phyloP scores from a whole-genome alignment of 2,797 vertebrate species.

The Acestrorhynchus altus region DNA sequence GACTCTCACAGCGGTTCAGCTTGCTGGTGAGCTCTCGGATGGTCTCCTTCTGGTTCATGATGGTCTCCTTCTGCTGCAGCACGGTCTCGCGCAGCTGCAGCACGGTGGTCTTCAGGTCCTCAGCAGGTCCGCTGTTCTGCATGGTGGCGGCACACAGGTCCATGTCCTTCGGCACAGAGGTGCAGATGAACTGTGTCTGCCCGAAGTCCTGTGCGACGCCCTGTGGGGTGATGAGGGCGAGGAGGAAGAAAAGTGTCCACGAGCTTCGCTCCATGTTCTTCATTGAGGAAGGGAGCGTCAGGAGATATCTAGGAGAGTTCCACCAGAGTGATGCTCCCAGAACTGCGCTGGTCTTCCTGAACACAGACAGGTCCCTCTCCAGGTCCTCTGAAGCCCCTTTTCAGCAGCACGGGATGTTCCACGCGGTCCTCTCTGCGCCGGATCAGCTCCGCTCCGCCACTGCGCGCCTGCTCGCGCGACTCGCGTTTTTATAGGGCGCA shows the following conservation, averaged over 20 bases:
- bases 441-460: constrained; percentile 51
- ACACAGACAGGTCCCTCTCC: no score
- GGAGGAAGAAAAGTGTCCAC: constrained; percentile 82
- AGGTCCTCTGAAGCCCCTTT: constrained; percentile 9
- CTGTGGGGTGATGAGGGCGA: constrained; percentile 71
- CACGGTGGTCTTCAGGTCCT: constrained; percentile 90
- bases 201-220: constrained; percentile 85
- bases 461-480: constrained; percentile 47
- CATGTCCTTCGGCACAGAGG: constrained; percentile 94
- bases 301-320: no score
- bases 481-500: constrained; percentile 80
- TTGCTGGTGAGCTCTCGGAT: constrained; percentile 94
- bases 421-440: no score
- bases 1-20: constrained; percentile 92
- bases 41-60: constrained; percentile 94
- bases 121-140: constrained; percentile 87
- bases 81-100: constrained; percentile 94
- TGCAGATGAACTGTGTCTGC: constrained; percentile 95
- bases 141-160: constrained; percentile 92
- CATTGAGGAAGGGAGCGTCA: no score
- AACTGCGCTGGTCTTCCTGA: no score
- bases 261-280: constrained; percentile 64
- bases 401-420: constrained; percentile 70
- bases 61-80: constrained; percentile 96
- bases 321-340: no score